Conservation (phyloP, 2,113 vertebrate species). For the Pelmatolapia mariae region DNA sequence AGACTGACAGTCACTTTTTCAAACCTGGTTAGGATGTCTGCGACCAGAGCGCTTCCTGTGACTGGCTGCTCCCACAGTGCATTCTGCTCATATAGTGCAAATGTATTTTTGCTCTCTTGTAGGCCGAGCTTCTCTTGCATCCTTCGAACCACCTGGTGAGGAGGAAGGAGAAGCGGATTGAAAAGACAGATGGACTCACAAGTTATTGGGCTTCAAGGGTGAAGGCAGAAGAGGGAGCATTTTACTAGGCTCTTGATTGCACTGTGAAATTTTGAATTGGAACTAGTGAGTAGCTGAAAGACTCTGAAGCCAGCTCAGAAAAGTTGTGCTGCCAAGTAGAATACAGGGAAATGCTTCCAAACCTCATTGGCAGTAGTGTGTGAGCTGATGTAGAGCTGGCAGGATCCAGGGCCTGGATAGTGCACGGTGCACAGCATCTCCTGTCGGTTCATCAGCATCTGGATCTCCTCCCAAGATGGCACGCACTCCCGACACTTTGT, state of each 20-base stretch:
- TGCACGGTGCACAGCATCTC: conserved; percentile 85
- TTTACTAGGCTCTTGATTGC: not conserved
- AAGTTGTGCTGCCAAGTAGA: not conserved
- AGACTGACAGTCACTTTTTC: conserved; percentile 74
- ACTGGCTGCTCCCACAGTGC: conserved; percentile 81
- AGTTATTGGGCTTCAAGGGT: not conserved
- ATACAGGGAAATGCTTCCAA: conserved; percentile 5
- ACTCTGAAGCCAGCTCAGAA: not conserved
- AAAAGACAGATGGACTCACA: not conserved
- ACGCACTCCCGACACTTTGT: conserved; percentile 85
- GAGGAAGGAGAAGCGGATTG: not conserved
- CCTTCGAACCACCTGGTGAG: conserved; percentile 81
- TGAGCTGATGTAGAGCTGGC: conserved; percentile 87
- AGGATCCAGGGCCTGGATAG: conserved; percentile 82
- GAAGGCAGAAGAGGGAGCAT: not conserved
- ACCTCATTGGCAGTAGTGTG: conserved; percentile 94
- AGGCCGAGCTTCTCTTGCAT: conserved; percentile 86
- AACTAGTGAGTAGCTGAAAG: not conserved
- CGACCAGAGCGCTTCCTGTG: conserved; percentile 80
- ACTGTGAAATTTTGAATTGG: not conserved
- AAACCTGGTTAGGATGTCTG: conserved; percentile 92
- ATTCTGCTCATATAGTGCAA: conserved; percentile 87
- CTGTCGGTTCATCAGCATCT: conserved; percentile 82
- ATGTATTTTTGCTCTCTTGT: conserved; percentile 84
- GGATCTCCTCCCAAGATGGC: conserved; percentile 93